phyloP scores from a whole-genome alignment of 2,888 invertebrate species.

The Caenorhabditis macrosperma region DNA sequence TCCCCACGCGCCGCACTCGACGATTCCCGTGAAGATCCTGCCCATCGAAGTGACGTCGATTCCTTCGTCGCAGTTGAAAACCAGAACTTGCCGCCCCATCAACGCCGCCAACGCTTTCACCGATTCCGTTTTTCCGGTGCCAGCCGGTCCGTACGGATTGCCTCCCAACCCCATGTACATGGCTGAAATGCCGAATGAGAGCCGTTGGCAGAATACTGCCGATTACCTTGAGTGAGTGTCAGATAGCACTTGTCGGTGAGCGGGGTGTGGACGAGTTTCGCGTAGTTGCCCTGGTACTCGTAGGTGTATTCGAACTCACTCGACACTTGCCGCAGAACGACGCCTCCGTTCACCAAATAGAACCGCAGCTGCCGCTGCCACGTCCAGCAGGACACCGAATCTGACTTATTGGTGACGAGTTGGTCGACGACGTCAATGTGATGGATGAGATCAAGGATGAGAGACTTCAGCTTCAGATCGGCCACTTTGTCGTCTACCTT shows the following conservation, averaged over 20 bases:
- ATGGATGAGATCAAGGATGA: conserved; percentile 94
- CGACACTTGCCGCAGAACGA: conserved; percentile 91
- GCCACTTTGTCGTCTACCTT: conserved; percentile 83
- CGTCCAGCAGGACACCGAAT: conserved; percentile 85
- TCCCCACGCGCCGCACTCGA: conserved; percentile 93
- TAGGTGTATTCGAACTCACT: conserved; percentile 96
- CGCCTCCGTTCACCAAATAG: conserved; percentile 79
- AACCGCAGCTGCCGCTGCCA: conserved; percentile 94
- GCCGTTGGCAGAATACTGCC: no score
- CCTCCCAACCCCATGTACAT: conserved; percentile 96
- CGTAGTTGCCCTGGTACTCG: conserved; percentile 96
- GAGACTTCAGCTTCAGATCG: conserved; percentile 90
- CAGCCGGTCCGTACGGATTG: conserved; percentile 98
- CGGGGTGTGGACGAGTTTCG: conserved; percentile 94
- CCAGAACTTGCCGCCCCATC: conserved; percentile 90
- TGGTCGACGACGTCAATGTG: conserved; percentile 89
- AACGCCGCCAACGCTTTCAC: conserved; percentile 91
- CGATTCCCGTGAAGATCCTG: conserved; percentile 92
- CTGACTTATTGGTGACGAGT: conserved; percentile 85
- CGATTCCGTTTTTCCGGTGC: conserved; percentile 98
- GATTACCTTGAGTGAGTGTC: conserved; percentile 91
- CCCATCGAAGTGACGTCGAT: conserved; percentile 95
- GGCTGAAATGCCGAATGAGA: no score
- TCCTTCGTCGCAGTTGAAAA: conserved; percentile 98
- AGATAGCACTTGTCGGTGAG: conserved; percentile 97